Percentiles rank a stretch among this genome's conserved stretches.
Evolutionary conservation across 2,888 invertebrate genomes (phyloP).

Genomic region (Phanerotoma sp.): DNA sequence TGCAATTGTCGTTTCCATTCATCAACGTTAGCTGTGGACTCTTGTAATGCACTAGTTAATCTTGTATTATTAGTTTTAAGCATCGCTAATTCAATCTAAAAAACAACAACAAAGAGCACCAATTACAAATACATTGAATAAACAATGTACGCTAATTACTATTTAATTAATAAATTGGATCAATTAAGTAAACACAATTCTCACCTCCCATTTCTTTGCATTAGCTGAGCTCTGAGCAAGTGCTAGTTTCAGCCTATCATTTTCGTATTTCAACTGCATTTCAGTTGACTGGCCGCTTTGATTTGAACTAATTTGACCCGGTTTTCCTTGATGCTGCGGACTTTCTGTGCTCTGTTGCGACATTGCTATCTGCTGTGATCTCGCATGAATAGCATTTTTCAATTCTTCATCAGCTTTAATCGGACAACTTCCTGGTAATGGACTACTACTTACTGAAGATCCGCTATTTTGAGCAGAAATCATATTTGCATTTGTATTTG

Average conservation of each 20-base stretch:
- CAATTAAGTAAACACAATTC: constrained; percentile 16
- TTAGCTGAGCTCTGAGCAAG: constrained; percentile 96
- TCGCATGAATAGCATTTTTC: constrained; percentile 53
- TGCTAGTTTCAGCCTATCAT: constrained; percentile 92
- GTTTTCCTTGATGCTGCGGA: constrained; percentile 65
- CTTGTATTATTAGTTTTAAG: constrained; percentile 95
- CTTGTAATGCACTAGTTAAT: constrained; percentile 91
- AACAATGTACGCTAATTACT: background rate
- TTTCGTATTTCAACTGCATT: constrained; percentile 94
- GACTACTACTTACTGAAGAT: constrained; percentile 55
- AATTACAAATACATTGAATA: constrained; percentile 2
- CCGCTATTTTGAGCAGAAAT: constrained; percentile 55
- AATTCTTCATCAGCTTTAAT: constrained; percentile 53
- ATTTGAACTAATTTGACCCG: constrained; percentile 42
- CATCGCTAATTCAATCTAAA: constrained; percentile 82
- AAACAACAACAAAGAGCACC: constrained; percentile 1
- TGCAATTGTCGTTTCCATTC: constrained; percentile 98
- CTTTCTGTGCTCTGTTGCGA: constrained; percentile 60
- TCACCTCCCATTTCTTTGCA: constrained; percentile 94
- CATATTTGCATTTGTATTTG: constrained; percentile 54
- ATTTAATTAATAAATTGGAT: constrained; percentile 1
- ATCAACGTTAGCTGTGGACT: constrained; percentile 95
- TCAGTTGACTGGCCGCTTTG: constrained; percentile 62
- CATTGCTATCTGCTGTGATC: constrained; percentile 60
- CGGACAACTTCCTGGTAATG: constrained; percentile 50